A percentile compares a stretch with the other conserved stretches of the same genome.
Evolutionary conservation across 2,113 vertebrate species (phyloP).

Genomic region (Mellivora capensis): DNA sequence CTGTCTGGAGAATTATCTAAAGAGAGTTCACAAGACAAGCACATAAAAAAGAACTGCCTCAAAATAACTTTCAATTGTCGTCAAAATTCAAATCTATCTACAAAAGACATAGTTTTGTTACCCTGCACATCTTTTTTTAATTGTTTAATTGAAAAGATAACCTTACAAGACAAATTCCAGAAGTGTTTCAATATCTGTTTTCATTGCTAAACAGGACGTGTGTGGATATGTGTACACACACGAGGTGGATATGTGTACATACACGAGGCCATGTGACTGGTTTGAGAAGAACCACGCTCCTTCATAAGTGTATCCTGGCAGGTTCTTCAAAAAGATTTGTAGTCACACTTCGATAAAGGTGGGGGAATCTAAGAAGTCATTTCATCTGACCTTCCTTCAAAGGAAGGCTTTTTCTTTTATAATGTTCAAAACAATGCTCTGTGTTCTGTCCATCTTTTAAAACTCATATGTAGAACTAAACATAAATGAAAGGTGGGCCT

Average conservation of each 20-base stretch:
- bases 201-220: not conserved
- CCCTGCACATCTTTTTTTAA: not conserved
- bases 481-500: not conserved
- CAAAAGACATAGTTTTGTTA: not conserved
- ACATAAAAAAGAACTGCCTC: not conserved
- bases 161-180: not conserved
- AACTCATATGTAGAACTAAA: not conserved
- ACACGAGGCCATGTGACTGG: not conserved
- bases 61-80: not conserved
- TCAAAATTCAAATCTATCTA: conserved; percentile 19
- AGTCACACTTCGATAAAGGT: not conserved
- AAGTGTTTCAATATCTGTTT: not conserved
- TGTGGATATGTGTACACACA: not conserved
- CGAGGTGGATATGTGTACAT: accelerated
- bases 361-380: not conserved
- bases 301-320: not conserved
- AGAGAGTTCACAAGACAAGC: not conserved
- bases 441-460: not conserved
- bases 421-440: not conserved
- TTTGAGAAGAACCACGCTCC: not conserved
- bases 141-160: not conserved
- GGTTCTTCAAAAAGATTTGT: not conserved
- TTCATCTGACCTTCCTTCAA: not conserved
- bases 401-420: not conserved
- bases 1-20: not conserved